phyloP scores from a whole-genome alignment of 2,113 vertebrate species.

The Platycercus adscitus region DNA sequence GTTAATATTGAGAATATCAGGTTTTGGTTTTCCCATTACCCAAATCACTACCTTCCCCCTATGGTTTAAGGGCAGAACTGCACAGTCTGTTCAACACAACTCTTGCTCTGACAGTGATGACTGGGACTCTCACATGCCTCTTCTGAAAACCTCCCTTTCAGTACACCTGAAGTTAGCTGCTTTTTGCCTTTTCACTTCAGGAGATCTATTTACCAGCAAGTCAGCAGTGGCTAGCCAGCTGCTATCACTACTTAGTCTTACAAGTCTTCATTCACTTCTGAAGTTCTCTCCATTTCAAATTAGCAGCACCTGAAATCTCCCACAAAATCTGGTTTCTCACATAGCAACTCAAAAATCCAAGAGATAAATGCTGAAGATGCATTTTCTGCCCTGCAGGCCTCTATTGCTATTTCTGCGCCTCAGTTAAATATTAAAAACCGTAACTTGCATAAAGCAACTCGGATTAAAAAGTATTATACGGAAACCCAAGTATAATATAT shows the following conservation, averaged over 20 bases:
- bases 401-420: background rate
- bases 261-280: background rate
- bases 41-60: background rate
- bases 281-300: background rate
- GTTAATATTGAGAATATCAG: background rate
- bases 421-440: background rate
- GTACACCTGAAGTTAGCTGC: background rate
- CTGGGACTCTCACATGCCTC: background rate
- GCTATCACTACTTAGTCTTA: background rate
- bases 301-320: background rate
- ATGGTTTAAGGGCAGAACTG: constrained; percentile 17
- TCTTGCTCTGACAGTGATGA: background rate
- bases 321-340: background rate
- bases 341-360: background rate
- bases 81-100: background rate
- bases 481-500: background rate
- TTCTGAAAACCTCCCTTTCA: background rate
- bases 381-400: background rate
- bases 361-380: fast-evolving
- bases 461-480: background rate
- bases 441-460: background rate
- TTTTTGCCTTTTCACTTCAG: background rate
- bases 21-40: background rate
- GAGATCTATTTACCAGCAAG: background rate
- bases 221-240: background rate